A percentile compares a stretch with the other conserved stretches of the same genome.
Evolutionary conservation across 2,888 invertebrate species (phyloP).

Genomic region (Diadegma fenestrale): DNA sequence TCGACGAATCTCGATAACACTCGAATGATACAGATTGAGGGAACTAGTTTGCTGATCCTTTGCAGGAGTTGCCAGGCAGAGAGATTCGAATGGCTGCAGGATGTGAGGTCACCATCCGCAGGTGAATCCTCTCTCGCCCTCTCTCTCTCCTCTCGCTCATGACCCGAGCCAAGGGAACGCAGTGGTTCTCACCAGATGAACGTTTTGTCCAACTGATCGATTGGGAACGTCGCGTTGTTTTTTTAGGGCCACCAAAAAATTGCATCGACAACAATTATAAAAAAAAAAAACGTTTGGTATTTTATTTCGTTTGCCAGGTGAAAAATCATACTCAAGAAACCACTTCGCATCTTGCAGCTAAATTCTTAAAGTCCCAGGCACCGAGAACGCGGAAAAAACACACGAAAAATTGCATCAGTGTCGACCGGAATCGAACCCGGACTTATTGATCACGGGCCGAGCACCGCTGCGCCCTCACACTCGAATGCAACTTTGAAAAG

Average conservation of each 20-base stretch:
- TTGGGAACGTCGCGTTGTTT: neutral
- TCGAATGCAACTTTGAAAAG: too few species aligned
- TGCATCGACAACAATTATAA: neutral
- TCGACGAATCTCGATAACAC: constrained; percentile 23
- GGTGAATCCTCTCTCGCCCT: constrained; percentile 67
- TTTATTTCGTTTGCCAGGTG: too few species aligned
- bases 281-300: neutral
- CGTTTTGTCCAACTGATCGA: constrained; percentile 15
- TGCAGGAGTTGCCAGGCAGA: constrained; percentile 63
- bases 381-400: too few species aligned
- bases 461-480: too few species aligned
- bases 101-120: constrained; percentile 74
- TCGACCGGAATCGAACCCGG: too few species aligned
- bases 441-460: too few species aligned
- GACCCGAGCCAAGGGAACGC: constrained; percentile 21
- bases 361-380: too few species aligned
- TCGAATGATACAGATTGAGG: constrained; percentile 1
- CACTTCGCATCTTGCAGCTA: too few species aligned
- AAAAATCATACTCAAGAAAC: too few species aligned
- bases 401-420: too few species aligned
- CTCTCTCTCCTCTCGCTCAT: neutral
- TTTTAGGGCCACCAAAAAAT: neutral
- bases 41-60: constrained; percentile 27
- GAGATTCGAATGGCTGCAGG: constrained; percentile 61
- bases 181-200: constrained; percentile 33